Base-by-base conservation (phyloP, 2,113 vertebrate genomes). In the Thunnus thynnus region DNA sequence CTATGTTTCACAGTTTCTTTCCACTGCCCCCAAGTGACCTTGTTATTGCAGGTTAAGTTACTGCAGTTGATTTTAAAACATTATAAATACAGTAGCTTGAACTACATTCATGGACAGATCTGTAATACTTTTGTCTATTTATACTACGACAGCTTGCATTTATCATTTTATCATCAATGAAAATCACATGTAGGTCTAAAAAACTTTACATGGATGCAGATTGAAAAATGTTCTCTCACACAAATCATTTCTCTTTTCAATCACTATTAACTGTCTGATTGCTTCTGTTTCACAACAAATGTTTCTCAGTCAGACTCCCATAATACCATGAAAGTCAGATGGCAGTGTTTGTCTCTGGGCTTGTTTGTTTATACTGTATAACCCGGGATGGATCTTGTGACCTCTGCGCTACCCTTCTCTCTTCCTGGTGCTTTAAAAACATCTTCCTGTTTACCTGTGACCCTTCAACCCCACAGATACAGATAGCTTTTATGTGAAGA, bases 391-490 rank as follows among this genome's bases (percentile, higher is more conserved):
- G 73, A 72, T 84, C 73, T 46, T 47, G 20, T 55, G 63, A 69
- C 63, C 57, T 76, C 71, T 75, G 56, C 50, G 6, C 76, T 60
- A 18, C 47, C 5, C 7, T 18, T 51, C 63, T 13, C 72, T 78
- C 67, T 83, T 91, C 87, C 86, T 86, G 63, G 8, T 73, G 72
- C 57, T 67, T 71, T 81, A 78, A n/a, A 30, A 65, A 70, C 17
- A 2, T 48, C 83, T 88, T 89, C 82, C 89, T 90, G 85, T 89
- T 88, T 86, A 84, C 80, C 74, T 76, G 55, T 72, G 65, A 82
- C 52, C 48, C 20, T 48, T 61, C n/a, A 65, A n/a, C 63, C 14
- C 48, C 32, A 10, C 17, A 46, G 13, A 44, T 12, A 74, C 36
- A 50, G 22, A 81, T 12, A 58, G 48, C 47, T 57, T 84, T 73